Conservation (phyloP, 53 echinoderm and acorn worm genomes). For the Holothuria leucospilota region DNA sequence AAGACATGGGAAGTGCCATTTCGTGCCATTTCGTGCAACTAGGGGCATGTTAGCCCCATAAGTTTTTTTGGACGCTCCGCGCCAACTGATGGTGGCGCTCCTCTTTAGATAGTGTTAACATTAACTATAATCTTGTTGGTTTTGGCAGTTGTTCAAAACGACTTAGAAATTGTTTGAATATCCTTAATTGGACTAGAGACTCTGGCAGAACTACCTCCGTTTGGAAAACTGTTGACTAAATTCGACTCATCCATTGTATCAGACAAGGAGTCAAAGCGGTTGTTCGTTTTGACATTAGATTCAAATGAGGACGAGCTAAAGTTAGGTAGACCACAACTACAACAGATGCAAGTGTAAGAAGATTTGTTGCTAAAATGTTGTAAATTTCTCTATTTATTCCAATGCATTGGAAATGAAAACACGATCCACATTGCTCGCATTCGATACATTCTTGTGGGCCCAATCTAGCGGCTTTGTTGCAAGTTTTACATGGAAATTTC, state of each 20-base stretch:
- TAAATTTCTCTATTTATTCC: neutral
- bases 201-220: neutral
- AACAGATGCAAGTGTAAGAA: constrained; percentile 18
- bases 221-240: neutral
- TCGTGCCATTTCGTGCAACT: no score
- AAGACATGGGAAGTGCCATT: no score
- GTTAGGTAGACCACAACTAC: constrained; percentile 3
- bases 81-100: no score
- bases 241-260: neutral
- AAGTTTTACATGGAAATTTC: neutral
- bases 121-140: no score
- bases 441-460: constrained; percentile 9
- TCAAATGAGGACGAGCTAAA: neutral
- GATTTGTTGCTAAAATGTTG: neutral
- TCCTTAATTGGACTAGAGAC: neutral
- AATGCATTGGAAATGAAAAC: neutral
- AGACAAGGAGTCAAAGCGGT: neutral
- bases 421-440: neutral
- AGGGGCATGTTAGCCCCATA: no score
- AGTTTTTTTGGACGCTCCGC: no score
- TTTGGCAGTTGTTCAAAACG: no score
- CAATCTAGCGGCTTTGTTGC: neutral
- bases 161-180: no score
- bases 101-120: no score
- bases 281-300: neutral